Percentiles rank a stretch among this genome's conserved stretches.
Evolutionary conservation across 2,888 invertebrate species (phyloP).

Genomic region (Andrena trimmerana): DNA sequence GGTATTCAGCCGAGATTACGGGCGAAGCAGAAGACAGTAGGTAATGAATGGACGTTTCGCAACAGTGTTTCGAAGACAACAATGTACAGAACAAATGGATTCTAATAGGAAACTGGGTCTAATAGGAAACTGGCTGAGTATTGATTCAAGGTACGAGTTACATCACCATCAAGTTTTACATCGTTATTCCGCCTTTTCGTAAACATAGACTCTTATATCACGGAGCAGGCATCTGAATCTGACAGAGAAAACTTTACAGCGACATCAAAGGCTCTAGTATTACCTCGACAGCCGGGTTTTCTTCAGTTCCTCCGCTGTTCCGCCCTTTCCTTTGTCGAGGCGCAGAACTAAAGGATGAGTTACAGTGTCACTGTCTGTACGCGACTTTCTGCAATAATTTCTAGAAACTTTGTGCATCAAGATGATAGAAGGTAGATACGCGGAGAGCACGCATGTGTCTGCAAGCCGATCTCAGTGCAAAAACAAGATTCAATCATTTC

Average conservation of each 20-base stretch:
- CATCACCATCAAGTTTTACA: not conserved
- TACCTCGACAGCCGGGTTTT: not conserved
- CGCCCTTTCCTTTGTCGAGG: not conserved
- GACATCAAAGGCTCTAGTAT: not conserved
- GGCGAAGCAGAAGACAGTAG: not conserved
- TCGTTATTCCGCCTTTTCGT: not conserved
- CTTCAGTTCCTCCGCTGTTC: not conserved
- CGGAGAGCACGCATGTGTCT: too few relatives aligned
- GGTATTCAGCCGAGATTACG: conserved; percentile 2
- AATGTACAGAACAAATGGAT: not conserved
- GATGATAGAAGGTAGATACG: too few relatives aligned
- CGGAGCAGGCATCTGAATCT: not conserved
- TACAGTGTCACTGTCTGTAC: too few relatives aligned
- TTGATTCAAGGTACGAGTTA: not conserved
- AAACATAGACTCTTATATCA: not conserved
- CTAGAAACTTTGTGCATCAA: too few relatives aligned
- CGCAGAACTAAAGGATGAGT: not conserved
- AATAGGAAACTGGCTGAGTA: not conserved
- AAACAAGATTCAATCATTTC: too few relatives aligned
- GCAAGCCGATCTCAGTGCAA: too few relatives aligned
- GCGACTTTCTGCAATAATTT: too few relatives aligned
- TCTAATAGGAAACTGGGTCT: not conserved
- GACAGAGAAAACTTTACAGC: not conserved
- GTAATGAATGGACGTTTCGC: not conserved
- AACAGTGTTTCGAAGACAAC: not conserved